Conservation (phyloP, 92 coral and sea anemone species). For the Palythoa heliodiscus region DNA sequence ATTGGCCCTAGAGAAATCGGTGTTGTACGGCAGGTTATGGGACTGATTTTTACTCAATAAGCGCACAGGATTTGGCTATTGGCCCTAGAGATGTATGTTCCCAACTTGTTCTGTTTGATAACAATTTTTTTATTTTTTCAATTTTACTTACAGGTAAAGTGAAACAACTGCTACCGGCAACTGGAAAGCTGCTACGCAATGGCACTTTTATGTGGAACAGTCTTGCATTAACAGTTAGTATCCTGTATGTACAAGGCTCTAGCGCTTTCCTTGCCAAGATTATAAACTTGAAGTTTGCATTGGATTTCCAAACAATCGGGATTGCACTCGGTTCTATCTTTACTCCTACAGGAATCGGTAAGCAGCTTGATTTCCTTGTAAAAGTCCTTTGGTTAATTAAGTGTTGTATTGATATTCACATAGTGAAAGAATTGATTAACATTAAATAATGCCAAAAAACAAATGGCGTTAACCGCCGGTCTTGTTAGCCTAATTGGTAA, state of each 20-base stretch:
- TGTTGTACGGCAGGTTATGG: too few relatives aligned
- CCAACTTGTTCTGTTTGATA: background rate
- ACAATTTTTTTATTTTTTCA: background rate
- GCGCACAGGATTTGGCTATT: too few relatives aligned
- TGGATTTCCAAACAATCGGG: conserved; percentile 45
- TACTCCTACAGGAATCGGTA: conserved; percentile 22
- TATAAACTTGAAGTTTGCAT: conserved; percentile 50
- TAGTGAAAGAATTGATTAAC: too few relatives aligned
- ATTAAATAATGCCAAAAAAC: too few relatives aligned
- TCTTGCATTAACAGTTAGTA: conserved; percentile 57
- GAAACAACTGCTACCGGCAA: conserved; percentile 60
- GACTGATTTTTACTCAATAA: too few relatives aligned
- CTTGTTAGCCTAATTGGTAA: too few relatives aligned
- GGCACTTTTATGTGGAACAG: conserved; percentile 69
- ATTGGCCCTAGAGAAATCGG: too few relatives aligned
- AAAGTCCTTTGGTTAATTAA: background rate
- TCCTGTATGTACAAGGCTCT: conserved; percentile 54
- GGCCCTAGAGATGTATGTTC: too few relatives aligned
- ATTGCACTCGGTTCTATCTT: conserved; percentile 49
- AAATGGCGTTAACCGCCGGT: too few relatives aligned
- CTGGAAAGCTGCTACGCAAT: conserved; percentile 59
- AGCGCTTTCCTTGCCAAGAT: conserved; percentile 70
- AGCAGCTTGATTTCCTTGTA: background rate
- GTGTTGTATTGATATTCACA: too few relatives aligned
- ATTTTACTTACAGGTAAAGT: conserved; percentile 11